A percentile compares a stretch with the other conserved stretches of the same genome.
These are phyloP conservation scores for Heloderma charlesbogerti DNA, from an alignment of 2,113 vertebrate genomes.

Conservation along the genomic window DNA sequence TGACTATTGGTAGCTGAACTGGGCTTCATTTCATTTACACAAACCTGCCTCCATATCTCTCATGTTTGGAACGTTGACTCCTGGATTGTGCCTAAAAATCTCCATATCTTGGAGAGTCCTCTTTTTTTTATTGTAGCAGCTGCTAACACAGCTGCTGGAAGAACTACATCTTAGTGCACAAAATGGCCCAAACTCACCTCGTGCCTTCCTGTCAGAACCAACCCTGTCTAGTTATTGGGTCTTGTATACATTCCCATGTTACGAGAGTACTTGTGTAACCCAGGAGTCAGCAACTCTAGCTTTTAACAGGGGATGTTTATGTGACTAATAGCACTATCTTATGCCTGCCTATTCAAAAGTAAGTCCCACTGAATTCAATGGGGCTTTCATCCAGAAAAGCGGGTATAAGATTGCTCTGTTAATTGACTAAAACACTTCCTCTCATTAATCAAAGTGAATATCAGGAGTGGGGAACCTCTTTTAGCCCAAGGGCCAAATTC, in stretches of 20 bases:
- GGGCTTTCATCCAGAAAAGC: too few relatives aligned
- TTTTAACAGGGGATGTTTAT: neutral
- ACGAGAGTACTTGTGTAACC: neutral
- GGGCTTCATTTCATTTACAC: neutral
- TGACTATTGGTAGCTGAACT: too few relatives aligned
- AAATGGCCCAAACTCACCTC: neutral
- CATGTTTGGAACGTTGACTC: slow-evolving; percentile 18
- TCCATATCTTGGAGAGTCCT: neutral
- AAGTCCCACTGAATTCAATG: too few relatives aligned
- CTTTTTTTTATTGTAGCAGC: neutral
- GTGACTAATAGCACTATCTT: too few relatives aligned
- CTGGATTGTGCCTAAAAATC: neutral
- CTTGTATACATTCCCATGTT: neutral
- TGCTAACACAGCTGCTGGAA: slow-evolving; percentile 1
- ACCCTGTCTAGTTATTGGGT: neutral
- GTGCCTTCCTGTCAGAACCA: neutral
- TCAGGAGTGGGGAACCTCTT: too few relatives aligned
- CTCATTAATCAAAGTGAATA: too few relatives aligned
- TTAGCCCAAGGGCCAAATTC: too few relatives aligned
- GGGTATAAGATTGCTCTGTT: too few relatives aligned
- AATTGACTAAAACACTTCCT: too few relatives aligned
- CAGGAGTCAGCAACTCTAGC: neutral
- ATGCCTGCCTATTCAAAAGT: too few relatives aligned
- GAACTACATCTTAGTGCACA: neutral
- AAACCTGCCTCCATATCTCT: neutral